Base-by-base conservation (phyloP, 2,888 invertebrate genomes). In the Synanthedon tipuliformis region DNA sequence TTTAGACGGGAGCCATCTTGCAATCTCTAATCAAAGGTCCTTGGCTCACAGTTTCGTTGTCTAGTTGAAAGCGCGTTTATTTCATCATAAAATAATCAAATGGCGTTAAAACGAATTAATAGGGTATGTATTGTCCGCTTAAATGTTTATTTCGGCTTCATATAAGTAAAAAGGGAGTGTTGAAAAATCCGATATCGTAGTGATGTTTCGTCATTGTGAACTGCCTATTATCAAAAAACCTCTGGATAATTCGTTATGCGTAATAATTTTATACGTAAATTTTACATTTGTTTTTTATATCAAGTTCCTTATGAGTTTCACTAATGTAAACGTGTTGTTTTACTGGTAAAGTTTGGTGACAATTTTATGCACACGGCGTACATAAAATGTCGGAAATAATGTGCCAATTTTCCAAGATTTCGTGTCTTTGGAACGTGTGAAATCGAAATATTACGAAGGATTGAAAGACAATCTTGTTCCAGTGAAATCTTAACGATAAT, bases 61-160 rank as follows among this genome's bases (percentile, higher is more conserved):
- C 91, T 92, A 91, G 91, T 92, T 90, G 89, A 90, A 90, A 90
- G 90, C 90, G 91, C 91, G 91, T 90, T 89, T 90, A 90, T 89
- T 91, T 90, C 89, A 90, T 89, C 89, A 88, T 89, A 88, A 88
- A 88, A 89, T 88, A 89, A 89, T 89, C 90, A 92, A 92, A 95
- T 95, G 95, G 95, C 95, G 92, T 94, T 95, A 94, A 95, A 95
- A 93, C 93, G 95, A 94, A 95, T 95, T 92, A 95, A 95, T 92
- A 95, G 95, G 95, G 94, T 94, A 92, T 84, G 92, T 91, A 88
- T 82, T 75, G 69, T 69, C 64, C 63, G 63, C 67, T 69, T 62
- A 60, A 62, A 62, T 63, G 61, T 65, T 68, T 74, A 76, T 75
- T 77, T 73, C 61, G 60, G 57, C 65, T 70, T 65, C 61, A 57